Evolutionary conservation across 2,113 vertebrate genomes (phyloP), one percentile per base, ranked within the genome.

Genomic region (Larimichthys crocea): DNA sequence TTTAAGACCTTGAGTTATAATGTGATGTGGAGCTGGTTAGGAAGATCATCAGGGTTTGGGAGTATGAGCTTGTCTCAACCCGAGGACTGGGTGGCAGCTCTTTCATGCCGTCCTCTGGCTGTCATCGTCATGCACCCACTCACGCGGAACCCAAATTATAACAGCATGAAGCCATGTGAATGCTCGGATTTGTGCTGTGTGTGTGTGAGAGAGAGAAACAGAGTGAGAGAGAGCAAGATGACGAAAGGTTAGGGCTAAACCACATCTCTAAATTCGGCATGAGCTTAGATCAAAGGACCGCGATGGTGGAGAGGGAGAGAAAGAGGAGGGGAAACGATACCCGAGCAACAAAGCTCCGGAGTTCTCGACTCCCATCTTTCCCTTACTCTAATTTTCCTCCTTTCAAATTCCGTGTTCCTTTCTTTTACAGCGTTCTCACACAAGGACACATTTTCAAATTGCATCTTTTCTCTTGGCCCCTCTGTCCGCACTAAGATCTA

Each of bases 231-330:
- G 59, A 79, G 35, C 59, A 40, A 73, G 73, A 86, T 76, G 76
- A 82, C 48, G 15, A 86, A 86, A 86, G 83, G 76, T 87, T 85
- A 76, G 59, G 76, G 83, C 75, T 69, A 79, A 89, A 83, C 66
- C 63, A 64, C 68, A 74, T 86, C 79, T 89, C 79, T 85, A 86
- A 88, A 90, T 89, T 80, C 87, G 87, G 72, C 74, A 82, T 83
- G 79, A 88, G 72, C 85, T 90, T 55, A 89, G 87, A 92, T 90
- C 82, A 91, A 93, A 92, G 80, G 55, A 84, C 74, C 71, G 71
- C 16, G 48, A 79, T 61, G 74, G 73, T 68, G 10, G 73, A 80
- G 63, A 80, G 75, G 67, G 69, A 78, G 74, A 53, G 60, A 65
- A 65, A 69, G 55, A 76, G 44, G 61, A 49, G 40, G 66, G 65